Conservation (phyloP, 2,888 invertebrate genomes). For the Macropis europaea region DNA sequence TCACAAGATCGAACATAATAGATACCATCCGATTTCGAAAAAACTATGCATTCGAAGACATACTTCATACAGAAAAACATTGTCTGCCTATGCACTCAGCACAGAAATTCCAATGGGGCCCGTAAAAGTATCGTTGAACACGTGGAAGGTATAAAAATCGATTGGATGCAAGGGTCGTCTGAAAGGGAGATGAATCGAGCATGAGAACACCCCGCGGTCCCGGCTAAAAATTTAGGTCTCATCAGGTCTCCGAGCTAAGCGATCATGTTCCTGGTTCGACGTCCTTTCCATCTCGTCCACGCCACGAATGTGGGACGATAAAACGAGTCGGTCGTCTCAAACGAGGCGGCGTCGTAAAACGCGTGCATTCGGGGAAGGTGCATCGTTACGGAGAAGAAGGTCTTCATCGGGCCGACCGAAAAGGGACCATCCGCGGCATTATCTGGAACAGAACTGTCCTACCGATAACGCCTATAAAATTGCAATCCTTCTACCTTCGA, state of each 20-base stretch:
- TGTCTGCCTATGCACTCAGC: no score
- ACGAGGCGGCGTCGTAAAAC: constrained; percentile 60
- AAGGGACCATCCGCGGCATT: constrained; percentile 6
- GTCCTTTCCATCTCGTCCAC: constrained; percentile 55
- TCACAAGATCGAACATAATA: no score
- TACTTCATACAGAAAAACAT: no score
- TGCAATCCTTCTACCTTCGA: neutral
- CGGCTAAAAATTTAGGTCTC: constrained; percentile 56
- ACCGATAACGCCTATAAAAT: constrained; percentile 31
- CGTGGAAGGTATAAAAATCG: no score
- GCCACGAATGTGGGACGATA: constrained; percentile 63
- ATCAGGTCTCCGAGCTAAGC: constrained; percentile 52
- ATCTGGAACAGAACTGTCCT: constrained; percentile 24
- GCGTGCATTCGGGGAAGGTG: constrained; percentile 56
- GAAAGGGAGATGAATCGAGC: constrained; percentile 48
- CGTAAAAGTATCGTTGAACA: no score
- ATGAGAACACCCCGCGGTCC: constrained; percentile 17
- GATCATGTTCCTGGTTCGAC: constrained; percentile 64
- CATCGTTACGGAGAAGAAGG: constrained; percentile 51
- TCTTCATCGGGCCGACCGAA: constrained; percentile 37
- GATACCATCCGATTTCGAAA: no score
- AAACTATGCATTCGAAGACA: no score
- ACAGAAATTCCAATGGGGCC: no score
- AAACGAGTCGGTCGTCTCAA: constrained; percentile 59
- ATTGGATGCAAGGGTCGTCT: constrained; percentile 4